phyloP scores from a whole-genome alignment of 2,113 vertebrate genomes.

The Cryptomyrus ogoouensis region DNA sequence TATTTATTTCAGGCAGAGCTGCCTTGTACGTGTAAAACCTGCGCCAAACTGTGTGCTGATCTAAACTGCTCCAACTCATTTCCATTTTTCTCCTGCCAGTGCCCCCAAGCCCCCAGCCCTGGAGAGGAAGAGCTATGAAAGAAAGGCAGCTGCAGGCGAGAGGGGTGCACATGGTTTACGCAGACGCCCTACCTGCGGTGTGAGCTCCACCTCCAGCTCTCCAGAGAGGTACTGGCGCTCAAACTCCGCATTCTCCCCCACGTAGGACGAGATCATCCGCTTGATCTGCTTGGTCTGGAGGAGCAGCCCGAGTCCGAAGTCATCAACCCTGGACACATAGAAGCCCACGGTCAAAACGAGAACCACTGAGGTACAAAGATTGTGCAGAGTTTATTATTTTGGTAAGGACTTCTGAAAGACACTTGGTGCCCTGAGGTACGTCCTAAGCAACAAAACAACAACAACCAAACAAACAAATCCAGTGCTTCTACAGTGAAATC shows the following conservation, averaged over 20 bases:
- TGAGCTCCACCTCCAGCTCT: constrained; percentile 92
- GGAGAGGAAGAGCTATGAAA: neutral
- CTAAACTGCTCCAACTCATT: neutral
- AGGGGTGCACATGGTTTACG: neutral
- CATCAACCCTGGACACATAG: constrained; percentile 73
- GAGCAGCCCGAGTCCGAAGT: constrained; percentile 89
- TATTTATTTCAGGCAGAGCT: neutral
- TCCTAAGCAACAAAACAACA: neutral
- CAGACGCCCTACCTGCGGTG: constrained; percentile 74
- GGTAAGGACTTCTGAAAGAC: neutral
- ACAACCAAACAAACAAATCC: neutral
- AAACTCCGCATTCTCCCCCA: constrained; percentile 95
- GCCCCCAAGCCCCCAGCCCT: neutral
- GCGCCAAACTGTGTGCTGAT: neutral
- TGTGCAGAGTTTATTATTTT: neutral
- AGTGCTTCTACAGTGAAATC: neutral
- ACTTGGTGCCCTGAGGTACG: neutral
- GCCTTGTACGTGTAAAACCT: neutral
- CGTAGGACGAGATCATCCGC: constrained; percentile 91
- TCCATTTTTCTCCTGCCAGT: neutral
- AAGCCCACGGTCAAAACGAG: neutral
- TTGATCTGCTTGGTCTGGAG: constrained; percentile 91
- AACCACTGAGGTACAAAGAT: neutral
- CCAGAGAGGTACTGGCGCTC: constrained; percentile 87
- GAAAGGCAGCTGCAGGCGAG: neutral